A percentile compares a stretch with the other conserved stretches of the same genome.
Evolutionary conservation across 2,888 invertebrate species (phyloP).

Genomic region (Chrysopilus asiliformis): DNA sequence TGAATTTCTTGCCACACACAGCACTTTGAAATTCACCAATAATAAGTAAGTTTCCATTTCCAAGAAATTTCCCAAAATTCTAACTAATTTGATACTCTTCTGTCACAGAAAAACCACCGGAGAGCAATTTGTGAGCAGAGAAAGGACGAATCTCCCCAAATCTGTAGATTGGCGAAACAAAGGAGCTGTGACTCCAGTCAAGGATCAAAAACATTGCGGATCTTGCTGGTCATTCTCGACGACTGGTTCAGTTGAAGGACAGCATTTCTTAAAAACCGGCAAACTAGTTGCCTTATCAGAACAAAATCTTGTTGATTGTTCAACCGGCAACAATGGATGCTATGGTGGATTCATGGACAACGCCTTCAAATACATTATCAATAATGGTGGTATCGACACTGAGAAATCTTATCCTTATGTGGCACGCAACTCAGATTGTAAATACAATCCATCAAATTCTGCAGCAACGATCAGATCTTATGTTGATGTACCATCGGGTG

Average conservation of each 20-base stretch:
- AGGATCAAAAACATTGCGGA: slow-evolving; percentile 36
- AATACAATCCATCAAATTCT: slow-evolving; percentile 18
- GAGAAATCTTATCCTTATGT: slow-evolving; percentile 26
- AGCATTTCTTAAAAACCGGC: slow-evolving; percentile 28
- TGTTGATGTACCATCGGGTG: slow-evolving; percentile 22
- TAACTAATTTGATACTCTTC: no score
- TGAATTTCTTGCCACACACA: no score
- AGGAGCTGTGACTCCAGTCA: slow-evolving; percentile 31
- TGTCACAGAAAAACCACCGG: no score
- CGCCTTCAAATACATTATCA: slow-evolving; percentile 24
- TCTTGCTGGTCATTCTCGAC: slow-evolving; percentile 34
- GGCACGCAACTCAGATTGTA: slow-evolving; percentile 24
- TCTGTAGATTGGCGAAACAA: slow-evolving; percentile 32
- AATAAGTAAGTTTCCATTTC: no score
- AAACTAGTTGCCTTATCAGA: slow-evolving; percentile 27
- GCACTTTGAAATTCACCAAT: no score
- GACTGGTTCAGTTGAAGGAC: slow-evolving; percentile 32
- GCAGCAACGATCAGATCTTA: slow-evolving; percentile 25
- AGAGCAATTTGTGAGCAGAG: no score
- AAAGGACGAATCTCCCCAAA: slow-evolving; percentile 22
- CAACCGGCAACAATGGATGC: slow-evolving; percentile 26
- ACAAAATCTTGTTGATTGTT: slow-evolving; percentile 31
- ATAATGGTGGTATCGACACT: slow-evolving; percentile 24
- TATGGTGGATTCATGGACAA: slow-evolving; percentile 33
- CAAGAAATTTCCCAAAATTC: no score